Conservation (phyloP, 92 coral and sea anemone genomes). For the Heteractis magnifica region DNA sequence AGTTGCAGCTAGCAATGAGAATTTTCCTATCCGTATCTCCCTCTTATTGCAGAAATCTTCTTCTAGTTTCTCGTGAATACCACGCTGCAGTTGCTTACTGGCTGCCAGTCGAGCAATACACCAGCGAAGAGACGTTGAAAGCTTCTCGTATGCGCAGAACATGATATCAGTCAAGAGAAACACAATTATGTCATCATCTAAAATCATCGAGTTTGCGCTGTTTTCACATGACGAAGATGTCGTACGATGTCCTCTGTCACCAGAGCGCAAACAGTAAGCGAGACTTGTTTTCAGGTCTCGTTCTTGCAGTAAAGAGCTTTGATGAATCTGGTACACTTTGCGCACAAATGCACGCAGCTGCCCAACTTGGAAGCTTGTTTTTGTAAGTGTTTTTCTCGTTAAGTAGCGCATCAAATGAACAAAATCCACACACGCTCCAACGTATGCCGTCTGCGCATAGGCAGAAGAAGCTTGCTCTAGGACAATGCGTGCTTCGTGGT, state of each 20-base stretch:
- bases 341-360: slow-evolving; percentile 31
- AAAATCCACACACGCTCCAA: slow-evolving; percentile 38
- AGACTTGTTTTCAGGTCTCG: slow-evolving; percentile 15
- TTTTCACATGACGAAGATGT: background rate
- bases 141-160: slow-evolving; percentile 39
- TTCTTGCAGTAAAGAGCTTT: slow-evolving; percentile 11
- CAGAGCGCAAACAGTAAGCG: slow-evolving; percentile 20
- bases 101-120: slow-evolving; percentile 42
- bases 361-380: background rate
- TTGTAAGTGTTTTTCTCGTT: background rate
- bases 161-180: slow-evolving; percentile 23
- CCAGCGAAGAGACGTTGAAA: slow-evolving; percentile 32
- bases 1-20: slow-evolving; percentile 52
- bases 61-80: slow-evolving; percentile 18
- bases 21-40: slow-evolving; percentile 12
- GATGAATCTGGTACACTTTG: slow-evolving; percentile 37
- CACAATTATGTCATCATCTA: slow-evolving; percentile 22
- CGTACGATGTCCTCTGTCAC: slow-evolving; percentile 3
- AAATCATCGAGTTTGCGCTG: background rate
- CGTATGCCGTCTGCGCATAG: slow-evolving; percentile 8
- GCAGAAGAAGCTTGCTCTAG: slow-evolving; percentile 7
- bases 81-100: slow-evolving; percentile 25
- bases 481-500: slow-evolving; percentile 35
- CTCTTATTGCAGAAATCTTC: background rate
- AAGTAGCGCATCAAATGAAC: slow-evolving; percentile 31